Evolutionary conservation across 2,797 vertebrate species (phyloP).

Genomic region (Antennarius maculatus): DNA sequence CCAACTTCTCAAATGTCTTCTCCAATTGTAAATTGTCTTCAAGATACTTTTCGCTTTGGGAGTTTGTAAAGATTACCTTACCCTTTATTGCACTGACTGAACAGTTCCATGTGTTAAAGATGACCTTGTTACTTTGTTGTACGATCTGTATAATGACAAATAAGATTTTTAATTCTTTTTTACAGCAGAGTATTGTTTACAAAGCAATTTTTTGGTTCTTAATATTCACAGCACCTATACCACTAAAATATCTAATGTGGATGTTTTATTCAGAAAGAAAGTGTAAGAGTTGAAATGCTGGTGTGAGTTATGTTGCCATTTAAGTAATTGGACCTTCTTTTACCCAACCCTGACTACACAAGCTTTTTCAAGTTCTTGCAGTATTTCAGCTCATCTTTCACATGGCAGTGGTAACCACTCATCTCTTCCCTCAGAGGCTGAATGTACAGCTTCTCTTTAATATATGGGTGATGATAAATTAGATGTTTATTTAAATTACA

Average conservation of each 20-base stretch:
- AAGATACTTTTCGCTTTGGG: too few species aligned
- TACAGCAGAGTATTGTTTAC: not conserved
- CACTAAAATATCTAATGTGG: conserved; percentile 2
- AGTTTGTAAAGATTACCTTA: too few species aligned
- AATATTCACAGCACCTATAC: not conserved
- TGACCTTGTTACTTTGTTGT: not conserved
- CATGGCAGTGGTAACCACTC: not conserved
- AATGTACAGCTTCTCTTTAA: not conserved
- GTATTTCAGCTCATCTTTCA: not conserved
- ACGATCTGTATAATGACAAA: not conserved
- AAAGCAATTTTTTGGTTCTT: not conserved
- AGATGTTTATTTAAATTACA: conserved; percentile 11
- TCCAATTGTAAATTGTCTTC: too few species aligned
- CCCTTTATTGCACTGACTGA: too few species aligned
- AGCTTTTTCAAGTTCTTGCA: conserved; percentile 1
- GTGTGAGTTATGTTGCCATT: not conserved
- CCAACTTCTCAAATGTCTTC: too few species aligned
- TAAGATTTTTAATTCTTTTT: not conserved
- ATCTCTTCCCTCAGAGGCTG: not conserved
- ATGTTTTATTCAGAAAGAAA: too few species aligned
- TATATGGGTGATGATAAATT: too few species aligned
- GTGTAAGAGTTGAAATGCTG: not conserved
- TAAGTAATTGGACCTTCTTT: conserved; percentile 23
- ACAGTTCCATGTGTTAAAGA: not conserved
- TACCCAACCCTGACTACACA: conserved; percentile 13